Base-by-base conservation (phyloP, 2,113 vertebrate species). In the Anser brachyrhynchus region DNA sequence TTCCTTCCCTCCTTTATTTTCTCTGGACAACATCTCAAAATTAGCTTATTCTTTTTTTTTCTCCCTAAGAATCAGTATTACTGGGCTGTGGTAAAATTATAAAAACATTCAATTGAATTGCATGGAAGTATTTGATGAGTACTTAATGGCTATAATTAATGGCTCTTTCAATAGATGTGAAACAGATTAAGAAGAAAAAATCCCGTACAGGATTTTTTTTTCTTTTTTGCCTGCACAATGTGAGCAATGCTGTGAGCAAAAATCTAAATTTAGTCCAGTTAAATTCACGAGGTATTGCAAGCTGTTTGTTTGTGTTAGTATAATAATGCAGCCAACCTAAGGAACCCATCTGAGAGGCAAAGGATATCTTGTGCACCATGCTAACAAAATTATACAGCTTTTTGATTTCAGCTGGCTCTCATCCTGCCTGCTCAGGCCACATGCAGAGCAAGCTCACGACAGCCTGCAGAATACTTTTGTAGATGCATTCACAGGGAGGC, bases 401-500 rank as follows among this genome's bases (percentile, higher is more conserved):
- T 87, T 72, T 31, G 44, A 13, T 64, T 73, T 57, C 19, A 44
- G 1, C 35, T 58, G 86, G 16, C 66, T 82, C 61, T 65, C 2
- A 0, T 41, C 59, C 80, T 25, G 67, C 25, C 29, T 26, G 59
- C 85, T 31, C 23, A 6, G 65, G 79, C 52, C 65, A 12, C 33
- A 6, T 0, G 65, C 37, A 10, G 81, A 58, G 64, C 74, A 39
- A 16, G 25, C 43, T 26, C 7, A 14, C 5, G 3, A 19, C 73
- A 74, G 73, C 44, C 46, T 25, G 39, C 28, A 4, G 20, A 4
- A 2, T 4, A 0, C 71, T 44, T 41, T 46, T 33, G n/a, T 3
- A 3, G 35, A 8, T 9, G 14, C 10, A 1, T 67, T 69, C 10
- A 0, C 35, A 4, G 44, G 0, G 25, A 54, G 67, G 51, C 51